Evolutionary conservation across 2,797 vertebrate species (phyloP).

Genomic region (Oryzias dopingdopingensis): DNA sequence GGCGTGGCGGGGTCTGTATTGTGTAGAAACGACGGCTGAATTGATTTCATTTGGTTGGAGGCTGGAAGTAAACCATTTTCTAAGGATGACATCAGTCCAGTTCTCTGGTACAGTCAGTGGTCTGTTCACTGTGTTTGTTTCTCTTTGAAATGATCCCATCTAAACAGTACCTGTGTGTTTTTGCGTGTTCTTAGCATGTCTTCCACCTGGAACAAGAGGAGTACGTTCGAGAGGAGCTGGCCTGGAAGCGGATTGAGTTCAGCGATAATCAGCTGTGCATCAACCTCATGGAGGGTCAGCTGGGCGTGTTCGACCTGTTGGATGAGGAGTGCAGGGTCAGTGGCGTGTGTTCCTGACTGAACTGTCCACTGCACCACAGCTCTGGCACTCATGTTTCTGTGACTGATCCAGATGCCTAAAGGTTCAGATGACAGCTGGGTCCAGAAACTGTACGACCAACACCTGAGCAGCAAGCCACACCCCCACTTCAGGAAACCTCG

Average conservation of each 20-base stretch:
- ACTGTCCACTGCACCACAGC: not conserved
- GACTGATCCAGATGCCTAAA: conserved; percentile 79
- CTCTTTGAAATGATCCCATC: too few species aligned
- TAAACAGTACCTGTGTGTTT: too few species aligned
- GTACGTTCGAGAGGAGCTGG: conserved; percentile 79
- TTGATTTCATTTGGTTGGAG: too few species aligned
- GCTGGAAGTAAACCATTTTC: too few species aligned
- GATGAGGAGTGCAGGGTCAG: conserved; percentile 83
- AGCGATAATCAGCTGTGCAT: conserved; percentile 83
- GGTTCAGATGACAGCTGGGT: conserved; percentile 82
- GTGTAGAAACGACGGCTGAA: too few species aligned
- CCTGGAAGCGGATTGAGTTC: conserved; percentile 82
- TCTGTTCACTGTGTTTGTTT: too few species aligned
- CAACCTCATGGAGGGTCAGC: conserved; percentile 75
- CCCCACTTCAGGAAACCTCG: conserved; percentile 79
- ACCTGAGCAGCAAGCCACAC: conserved; percentile 62
- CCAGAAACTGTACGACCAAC: conserved; percentile 78
- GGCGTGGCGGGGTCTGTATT: too few species aligned
- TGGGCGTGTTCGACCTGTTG: conserved; percentile 81
- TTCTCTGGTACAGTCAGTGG: too few species aligned
- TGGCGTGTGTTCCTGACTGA: not conserved
- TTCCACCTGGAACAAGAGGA: conserved; percentile 85
- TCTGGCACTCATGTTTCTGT: not conserved
- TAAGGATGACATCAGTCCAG: too few species aligned
- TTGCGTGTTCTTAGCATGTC: conserved; percentile 70